phyloP scores from a whole-genome alignment of 1,140 invertebrate genomes.

The Radopholus similis region DNA sequence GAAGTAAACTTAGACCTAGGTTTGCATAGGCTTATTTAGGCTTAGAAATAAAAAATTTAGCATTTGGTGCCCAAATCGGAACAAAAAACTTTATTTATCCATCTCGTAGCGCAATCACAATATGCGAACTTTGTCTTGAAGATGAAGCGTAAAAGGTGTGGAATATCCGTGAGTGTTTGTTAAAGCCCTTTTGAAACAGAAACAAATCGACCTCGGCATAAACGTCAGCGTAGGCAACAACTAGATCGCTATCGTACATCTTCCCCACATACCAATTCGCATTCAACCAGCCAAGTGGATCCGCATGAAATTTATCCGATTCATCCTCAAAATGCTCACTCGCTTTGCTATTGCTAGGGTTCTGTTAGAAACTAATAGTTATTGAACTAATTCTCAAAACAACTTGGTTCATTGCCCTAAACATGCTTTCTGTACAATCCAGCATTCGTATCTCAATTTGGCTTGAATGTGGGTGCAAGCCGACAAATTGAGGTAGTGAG shows the following conservation, averaged over 20 bases:
- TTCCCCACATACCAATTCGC: constrained; percentile 14
- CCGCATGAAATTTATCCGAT: constrained; percentile 23
- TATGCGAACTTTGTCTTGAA: constrained; percentile 9
- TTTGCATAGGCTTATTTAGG: too few relatives aligned
- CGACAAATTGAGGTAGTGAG: constrained; percentile 33
- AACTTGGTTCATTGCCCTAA: not conserved
- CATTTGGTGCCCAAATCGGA: too few relatives aligned
- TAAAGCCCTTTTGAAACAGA: constrained; percentile 23
- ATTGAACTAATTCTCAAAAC: not conserved
- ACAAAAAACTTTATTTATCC: not conserved
- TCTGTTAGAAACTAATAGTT: not conserved
- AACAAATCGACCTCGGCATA: constrained; percentile 24
- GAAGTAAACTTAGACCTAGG: too few relatives aligned
- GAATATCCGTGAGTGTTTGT: constrained; percentile 4
- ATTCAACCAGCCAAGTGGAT: constrained; percentile 23
- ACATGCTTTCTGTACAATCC: constrained; percentile 33
- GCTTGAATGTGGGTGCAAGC: constrained; percentile 14
- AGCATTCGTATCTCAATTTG: constrained; percentile 26
- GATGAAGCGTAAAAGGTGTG: constrained; percentile 21
- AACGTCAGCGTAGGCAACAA: constrained; percentile 27
- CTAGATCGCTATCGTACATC: constrained; percentile 1
- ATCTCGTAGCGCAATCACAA: constrained; percentile 14
- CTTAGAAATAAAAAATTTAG: too few relatives aligned
- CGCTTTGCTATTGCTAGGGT: too few relatives aligned
- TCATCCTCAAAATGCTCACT: constrained; percentile 9